Evolutionary conservation across 2,113 vertebrate genomes (phyloP).

Genomic region (Oostethus manadensis): DNA sequence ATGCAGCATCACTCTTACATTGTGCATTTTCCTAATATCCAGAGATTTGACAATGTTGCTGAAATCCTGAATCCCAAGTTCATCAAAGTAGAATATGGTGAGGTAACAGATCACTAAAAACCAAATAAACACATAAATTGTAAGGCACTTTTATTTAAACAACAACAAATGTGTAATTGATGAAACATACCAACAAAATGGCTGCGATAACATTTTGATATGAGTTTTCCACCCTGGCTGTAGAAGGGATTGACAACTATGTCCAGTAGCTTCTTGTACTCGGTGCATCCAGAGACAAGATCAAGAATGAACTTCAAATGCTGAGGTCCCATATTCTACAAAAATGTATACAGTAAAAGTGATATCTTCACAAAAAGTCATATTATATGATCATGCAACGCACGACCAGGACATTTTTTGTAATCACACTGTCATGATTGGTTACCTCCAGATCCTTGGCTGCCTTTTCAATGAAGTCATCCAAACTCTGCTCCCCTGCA

Average conservation of each 20-base stretch:
- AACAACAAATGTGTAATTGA: neutral
- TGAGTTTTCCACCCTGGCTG: slow-evolving; percentile 61
- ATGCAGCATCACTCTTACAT: slow-evolving; percentile 65
- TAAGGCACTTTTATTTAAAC: neutral
- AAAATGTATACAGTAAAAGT: slow-evolving; percentile 6
- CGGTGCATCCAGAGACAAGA: slow-evolving; percentile 78
- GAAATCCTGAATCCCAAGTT: slow-evolving; percentile 79
- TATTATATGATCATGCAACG: neutral
- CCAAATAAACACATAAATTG: slow-evolving; percentile 6
- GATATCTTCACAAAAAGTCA: neutral
- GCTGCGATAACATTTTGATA: slow-evolving; percentile 68
- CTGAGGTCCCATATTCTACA: slow-evolving; percentile 49
- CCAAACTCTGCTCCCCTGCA: slow-evolving; percentile 67
- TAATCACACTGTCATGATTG: slow-evolving; percentile 2
- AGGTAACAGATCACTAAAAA: slow-evolving; percentile 85
- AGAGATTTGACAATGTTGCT: slow-evolving; percentile 77
- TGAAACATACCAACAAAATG: slow-evolving; percentile 76
- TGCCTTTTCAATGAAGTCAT: slow-evolving; percentile 74
- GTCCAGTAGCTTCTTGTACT: slow-evolving; percentile 76
- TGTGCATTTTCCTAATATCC: slow-evolving; percentile 74
- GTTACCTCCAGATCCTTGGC: slow-evolving; percentile 73
- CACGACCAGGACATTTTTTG: neutral
- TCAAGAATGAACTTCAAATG: slow-evolving; percentile 76
- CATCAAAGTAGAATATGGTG: slow-evolving; percentile 78
- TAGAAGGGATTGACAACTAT: slow-evolving; percentile 81